phyloP scores from a whole-genome alignment of 2,888 invertebrate species.

The Cenopis cana region DNA sequence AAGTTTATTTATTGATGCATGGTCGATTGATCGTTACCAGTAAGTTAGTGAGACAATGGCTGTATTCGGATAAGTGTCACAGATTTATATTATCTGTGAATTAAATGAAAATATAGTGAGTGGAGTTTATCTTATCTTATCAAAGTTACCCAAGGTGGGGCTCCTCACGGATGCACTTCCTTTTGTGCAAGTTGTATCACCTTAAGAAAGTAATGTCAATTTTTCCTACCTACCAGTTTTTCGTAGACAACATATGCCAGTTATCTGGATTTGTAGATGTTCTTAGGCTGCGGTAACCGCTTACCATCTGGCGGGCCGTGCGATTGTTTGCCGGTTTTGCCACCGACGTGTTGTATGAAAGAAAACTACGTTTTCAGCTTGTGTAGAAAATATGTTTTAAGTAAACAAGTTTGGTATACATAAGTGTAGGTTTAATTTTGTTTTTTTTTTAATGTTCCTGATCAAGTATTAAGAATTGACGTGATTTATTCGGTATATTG shows the following conservation, averaged over 20 bases:
- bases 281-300: too few relatives aligned
- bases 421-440: slow-evolving; percentile 21
- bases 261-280: too few relatives aligned
- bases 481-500: slow-evolving; percentile 18
- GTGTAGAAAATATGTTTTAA: background rate
- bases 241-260: too few relatives aligned
- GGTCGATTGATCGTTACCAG: slow-evolving; percentile 33
- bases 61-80: slow-evolving; percentile 26
- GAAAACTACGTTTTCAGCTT: background rate
- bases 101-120: background rate
- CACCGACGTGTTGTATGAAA: background rate
- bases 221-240: background rate
- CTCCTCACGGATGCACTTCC: too few relatives aligned
- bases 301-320: too few relatives aligned
- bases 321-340: too few relatives aligned
- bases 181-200: too few relatives aligned
- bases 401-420: slow-evolving; percentile 23
- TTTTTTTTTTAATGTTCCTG: slow-evolving; percentile 31
- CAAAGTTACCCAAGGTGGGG: too few relatives aligned
- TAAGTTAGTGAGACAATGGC: slow-evolving; percentile 43
- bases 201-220: background rate
- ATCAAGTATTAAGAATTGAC: slow-evolving; percentile 25
- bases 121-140: too few relatives aligned
- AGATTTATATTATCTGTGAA: slow-evolving; percentile 27
- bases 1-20: slow-evolving; percentile 37